phyloP scores from a whole-genome alignment of 2,888 invertebrate genomes.

The Sepioteuthis lessoniana region DNA sequence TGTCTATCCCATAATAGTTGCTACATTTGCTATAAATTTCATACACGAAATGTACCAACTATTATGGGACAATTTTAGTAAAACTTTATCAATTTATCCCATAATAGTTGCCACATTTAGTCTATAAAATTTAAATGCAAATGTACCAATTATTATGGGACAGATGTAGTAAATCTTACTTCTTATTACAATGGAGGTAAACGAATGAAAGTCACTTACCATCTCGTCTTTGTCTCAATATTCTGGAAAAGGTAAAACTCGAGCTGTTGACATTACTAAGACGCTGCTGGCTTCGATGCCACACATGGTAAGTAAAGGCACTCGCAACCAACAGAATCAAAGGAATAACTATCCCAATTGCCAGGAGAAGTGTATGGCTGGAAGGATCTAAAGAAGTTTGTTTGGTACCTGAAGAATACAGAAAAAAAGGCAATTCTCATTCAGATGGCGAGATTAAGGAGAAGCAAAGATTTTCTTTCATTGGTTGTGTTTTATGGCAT shows the following conservation, averaged over 20 bases:
- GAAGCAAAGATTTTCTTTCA: too few relatives aligned
- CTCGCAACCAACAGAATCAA: conserved; percentile 37
- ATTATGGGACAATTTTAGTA: too few relatives aligned
- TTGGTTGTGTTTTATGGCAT: too few relatives aligned
- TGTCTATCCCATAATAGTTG: too few relatives aligned
- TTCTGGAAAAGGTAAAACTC: not conserved
- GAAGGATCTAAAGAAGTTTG: not conserved
- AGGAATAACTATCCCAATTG: conserved; percentile 42
- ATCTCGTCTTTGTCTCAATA: conserved; percentile 36
- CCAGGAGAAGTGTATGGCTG: conserved; percentile 38
- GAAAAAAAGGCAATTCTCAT: not conserved
- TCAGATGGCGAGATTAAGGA: not conserved
- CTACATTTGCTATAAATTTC: too few relatives aligned
- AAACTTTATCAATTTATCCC: too few relatives aligned
- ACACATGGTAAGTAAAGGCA: conserved; percentile 37
- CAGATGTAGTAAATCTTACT: too few relatives aligned
- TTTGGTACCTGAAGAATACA: not conserved
- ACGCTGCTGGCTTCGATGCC: conserved; percentile 41
- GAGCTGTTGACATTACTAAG: not conserved
- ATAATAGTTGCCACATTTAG: too few relatives aligned
- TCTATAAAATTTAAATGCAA: too few relatives aligned
- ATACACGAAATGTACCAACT: too few relatives aligned
- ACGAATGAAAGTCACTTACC: not conserved
- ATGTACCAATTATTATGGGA: too few relatives aligned
- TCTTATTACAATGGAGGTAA: not conserved